phyloP scores from a whole-genome alignment of 2,888 invertebrate species.

The Sisyra terminalis region DNA sequence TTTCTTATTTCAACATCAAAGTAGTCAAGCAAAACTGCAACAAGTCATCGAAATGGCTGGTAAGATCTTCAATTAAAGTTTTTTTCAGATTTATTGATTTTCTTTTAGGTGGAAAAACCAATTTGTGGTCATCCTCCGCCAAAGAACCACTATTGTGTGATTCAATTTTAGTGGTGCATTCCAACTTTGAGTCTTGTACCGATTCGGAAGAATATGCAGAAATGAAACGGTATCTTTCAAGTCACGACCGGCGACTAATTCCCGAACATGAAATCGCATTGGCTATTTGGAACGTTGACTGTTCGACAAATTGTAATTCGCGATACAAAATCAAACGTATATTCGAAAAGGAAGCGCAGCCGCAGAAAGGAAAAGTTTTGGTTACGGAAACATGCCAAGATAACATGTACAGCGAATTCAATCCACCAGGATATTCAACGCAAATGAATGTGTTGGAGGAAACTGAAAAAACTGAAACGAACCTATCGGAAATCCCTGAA shows the following conservation, averaged over 20 bases:
- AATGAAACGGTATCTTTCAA: background rate
- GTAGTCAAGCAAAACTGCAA: background rate
- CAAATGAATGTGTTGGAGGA: too few species aligned
- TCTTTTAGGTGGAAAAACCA: conserved; percentile 1
- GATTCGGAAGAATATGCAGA: background rate
- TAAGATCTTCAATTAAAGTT: background rate
- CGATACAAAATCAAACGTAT: background rate
- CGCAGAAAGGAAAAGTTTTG: background rate
- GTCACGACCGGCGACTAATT: conserved; percentile 2
- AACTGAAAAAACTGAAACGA: too few species aligned
- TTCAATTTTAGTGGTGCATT: background rate
- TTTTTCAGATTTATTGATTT: background rate
- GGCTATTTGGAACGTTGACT: conserved; percentile 3
- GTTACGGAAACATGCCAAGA: background rate
- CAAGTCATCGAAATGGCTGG: conserved; percentile 5
- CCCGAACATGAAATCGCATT: conserved; percentile 6
- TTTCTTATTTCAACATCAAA: conserved; percentile 3
- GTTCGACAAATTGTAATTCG: conserved; percentile 6
- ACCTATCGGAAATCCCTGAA: too few species aligned
- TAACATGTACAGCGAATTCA: too few species aligned
- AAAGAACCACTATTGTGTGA: too few species aligned
- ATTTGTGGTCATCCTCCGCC: background rate
- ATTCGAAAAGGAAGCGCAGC: too few species aligned
- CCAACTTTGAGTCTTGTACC: background rate
- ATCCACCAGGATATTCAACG: too few species aligned